Conservation (phyloP, 2,888 invertebrate genomes). For the Apodemia zela region DNA sequence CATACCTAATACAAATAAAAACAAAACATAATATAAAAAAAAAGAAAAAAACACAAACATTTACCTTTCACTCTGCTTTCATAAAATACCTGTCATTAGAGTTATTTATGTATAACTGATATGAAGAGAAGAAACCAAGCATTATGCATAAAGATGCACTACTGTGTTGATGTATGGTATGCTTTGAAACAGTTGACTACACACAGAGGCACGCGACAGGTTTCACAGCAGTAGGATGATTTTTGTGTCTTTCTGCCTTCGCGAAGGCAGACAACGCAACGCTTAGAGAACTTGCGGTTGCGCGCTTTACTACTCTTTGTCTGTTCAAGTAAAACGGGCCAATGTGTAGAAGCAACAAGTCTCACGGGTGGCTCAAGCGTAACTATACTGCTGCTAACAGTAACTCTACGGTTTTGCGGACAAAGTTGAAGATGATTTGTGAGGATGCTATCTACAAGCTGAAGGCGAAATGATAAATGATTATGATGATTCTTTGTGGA, state of each 20-base stretch:
- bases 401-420: background rate
- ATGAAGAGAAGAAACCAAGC: no score
- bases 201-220: constrained; percentile 16
- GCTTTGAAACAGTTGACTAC: constrained; percentile 1
- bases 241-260: background rate
- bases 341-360: background rate
- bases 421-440: no score
- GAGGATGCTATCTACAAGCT: no score
- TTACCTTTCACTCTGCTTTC: no score
- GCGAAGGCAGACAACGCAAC: constrained; percentile 1
- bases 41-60: no score
- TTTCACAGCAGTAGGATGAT: background rate
- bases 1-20: no score
- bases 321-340: background rate
- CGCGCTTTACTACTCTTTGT: background rate
- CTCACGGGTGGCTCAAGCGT: background rate
- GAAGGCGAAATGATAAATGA: no score
- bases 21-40: no score
- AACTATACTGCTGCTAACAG: background rate
- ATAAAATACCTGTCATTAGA: no score
- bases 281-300: background rate
- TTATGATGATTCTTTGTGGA: no score
- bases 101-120: no score
- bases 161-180: background rate
- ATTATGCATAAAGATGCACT: no score